A percentile compares a stretch with the other conserved stretches of the same genome.
Conservation (phyloP, 1,140 invertebrate species). For the Lithobius niger region DNA sequence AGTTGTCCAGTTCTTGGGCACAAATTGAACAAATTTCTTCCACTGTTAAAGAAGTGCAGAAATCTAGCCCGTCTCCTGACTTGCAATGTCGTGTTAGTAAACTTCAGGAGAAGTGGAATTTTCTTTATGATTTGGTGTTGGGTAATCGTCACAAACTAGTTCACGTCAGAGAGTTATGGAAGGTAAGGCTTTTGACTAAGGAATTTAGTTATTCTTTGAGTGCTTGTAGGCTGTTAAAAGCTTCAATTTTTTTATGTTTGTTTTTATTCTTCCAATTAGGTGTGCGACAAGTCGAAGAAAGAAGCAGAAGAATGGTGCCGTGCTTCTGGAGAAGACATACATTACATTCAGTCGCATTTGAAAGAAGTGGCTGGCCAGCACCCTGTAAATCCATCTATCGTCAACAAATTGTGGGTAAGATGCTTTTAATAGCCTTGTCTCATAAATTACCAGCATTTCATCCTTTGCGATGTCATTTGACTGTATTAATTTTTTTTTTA, state of each 20-base stretch:
- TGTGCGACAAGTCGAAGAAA: not conserved
- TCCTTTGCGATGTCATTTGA: too few species aligned
- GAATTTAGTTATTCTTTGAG: too few species aligned
- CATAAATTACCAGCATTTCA: too few species aligned
- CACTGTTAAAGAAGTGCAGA: not conserved
- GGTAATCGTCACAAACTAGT: not conserved
- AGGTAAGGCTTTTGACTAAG: too few species aligned
- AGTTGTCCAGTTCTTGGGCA: not conserved
- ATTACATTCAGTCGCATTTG: not conserved
- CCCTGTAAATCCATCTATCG: too few species aligned
- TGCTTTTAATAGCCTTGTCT: too few species aligned
- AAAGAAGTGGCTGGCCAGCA: too few species aligned
- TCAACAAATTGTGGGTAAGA: too few species aligned
- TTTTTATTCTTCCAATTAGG: too few species aligned
- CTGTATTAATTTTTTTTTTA: too few species aligned
- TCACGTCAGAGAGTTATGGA: not conserved
- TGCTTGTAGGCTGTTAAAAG: too few species aligned
- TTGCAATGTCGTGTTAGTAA: not conserved
- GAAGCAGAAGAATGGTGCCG: not conserved
- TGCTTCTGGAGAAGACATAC: not conserved
- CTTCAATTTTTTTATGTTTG: too few species aligned
- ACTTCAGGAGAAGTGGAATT: not conserved
- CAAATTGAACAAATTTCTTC: not conserved
- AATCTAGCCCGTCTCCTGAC: not conserved
- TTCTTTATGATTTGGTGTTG: not conserved